Percentiles rank a stretch among this genome's conserved stretches.
These are phyloP conservation scores for Patella depressa DNA, from an alignment of 2,888 invertebrate genomes.

Conservation along the genomic window DNA sequence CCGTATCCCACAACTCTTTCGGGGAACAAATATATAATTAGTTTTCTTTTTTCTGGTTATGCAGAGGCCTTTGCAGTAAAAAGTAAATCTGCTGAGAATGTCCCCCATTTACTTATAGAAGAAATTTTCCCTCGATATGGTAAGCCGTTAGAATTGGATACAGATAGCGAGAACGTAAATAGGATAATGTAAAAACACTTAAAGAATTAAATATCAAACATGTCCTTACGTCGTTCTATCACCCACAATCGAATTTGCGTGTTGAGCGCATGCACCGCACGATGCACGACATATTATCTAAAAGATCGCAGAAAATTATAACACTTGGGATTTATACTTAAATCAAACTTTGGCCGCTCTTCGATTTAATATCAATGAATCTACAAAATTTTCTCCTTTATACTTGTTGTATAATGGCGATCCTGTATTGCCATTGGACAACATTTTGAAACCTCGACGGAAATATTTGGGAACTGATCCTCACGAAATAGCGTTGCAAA, in stretches of 20 bases:
- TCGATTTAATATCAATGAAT: no score
- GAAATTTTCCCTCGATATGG: slow-evolving; percentile 16
- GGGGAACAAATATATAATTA: slow-evolving; percentile 24
- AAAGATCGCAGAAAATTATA: no score
- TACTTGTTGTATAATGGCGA: no score
- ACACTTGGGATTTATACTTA: no score
- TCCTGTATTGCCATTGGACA: no score
- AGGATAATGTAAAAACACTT: slow-evolving; percentile 20
- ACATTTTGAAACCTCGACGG: no score
- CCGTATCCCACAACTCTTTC: slow-evolving; percentile 22
- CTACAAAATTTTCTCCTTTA: no score
- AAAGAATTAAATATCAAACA: slow-evolving; percentile 25
- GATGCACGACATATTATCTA: slow-evolving; percentile 25
- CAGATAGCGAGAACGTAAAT: slow-evolving; percentile 30
- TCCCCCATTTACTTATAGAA: background rate
- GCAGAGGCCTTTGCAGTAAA: slow-evolving; percentile 23
- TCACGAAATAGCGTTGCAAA: no score
- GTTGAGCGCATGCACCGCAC: slow-evolving; percentile 31
- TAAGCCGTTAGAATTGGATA: slow-evolving; percentile 25
- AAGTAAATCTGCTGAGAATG: no score
- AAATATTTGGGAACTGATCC: slow-evolving; percentile 32
- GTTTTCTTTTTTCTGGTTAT: slow-evolving; percentile 18
- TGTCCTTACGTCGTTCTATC: slow-evolving; percentile 18
- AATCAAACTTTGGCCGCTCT: no score
- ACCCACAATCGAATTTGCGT: slow-evolving; percentile 17